Evolutionary conservation across 2,113 vertebrate species (phyloP).

Genomic region (Nycticebus coucang): DNA sequence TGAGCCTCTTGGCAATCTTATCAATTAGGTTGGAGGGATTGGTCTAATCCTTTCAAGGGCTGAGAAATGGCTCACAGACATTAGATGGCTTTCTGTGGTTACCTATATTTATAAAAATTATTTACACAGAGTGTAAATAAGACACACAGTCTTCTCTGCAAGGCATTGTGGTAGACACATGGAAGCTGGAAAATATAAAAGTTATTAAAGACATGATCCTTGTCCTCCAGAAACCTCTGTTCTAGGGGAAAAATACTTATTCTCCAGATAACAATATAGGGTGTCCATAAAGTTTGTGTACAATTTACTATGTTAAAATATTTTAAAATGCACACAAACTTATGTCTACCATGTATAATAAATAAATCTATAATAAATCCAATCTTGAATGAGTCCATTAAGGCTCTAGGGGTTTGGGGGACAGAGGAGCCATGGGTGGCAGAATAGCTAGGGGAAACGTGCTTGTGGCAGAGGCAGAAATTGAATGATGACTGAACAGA

Average conservation of each 20-base stretch:
- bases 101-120: not conserved
- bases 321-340: too few relatives aligned
- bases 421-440: not conserved
- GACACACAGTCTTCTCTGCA: not conserved
- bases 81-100: not conserved
- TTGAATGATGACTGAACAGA: not conserved
- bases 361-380: not conserved
- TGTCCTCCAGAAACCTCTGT: constrained; percentile 31
- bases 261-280: not conserved
- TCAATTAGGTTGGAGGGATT: not conserved
- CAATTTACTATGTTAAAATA: too few relatives aligned
- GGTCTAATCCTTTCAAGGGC: not conserved
- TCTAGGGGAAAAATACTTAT: not conserved
- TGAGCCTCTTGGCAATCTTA: not conserved
- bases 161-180: not conserved
- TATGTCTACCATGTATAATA: not conserved
- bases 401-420: not conserved
- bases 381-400: not conserved
- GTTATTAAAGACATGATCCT: not conserved
- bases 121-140: not conserved
- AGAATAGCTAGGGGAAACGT: not conserved
- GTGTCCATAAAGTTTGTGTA: too few relatives aligned
- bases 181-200: not conserved
- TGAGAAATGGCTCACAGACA: not conserved
- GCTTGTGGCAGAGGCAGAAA: not conserved